These are phyloP conservation scores for Podotricha telesiphe DNA, from an alignment of 2,888 invertebrate genomes.

Conservation along the genomic window DNA sequence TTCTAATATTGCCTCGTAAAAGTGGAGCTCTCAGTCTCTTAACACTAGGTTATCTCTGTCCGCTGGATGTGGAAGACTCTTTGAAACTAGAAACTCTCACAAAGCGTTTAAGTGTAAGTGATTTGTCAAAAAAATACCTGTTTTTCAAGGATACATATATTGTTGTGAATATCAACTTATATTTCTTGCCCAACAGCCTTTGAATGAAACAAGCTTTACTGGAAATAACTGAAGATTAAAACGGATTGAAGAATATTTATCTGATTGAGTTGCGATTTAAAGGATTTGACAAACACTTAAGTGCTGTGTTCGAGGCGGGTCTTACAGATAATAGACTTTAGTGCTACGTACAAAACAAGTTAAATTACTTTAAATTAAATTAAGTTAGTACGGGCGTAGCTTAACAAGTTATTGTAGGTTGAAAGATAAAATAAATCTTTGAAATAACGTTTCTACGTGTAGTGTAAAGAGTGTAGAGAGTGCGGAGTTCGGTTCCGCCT, in stretches of 20 bases:
- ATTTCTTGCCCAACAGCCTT: not conserved
- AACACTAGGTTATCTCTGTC: no score
- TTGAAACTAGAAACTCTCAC: no score
- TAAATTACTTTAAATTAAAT: not conserved
- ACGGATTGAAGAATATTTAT: conserved; percentile 12
- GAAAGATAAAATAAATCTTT: no score
- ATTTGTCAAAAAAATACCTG: no score
- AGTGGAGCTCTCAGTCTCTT: no score
- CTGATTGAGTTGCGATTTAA: conserved; percentile 4
- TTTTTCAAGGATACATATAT: no score
- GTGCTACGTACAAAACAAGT: not conserved
- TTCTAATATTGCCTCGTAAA: no score
- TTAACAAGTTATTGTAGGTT: no score
- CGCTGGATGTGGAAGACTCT: no score
- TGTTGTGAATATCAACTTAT: not conserved
- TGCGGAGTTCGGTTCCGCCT: not conserved
- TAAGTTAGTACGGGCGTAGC: not conserved
- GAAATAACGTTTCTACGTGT: no score
- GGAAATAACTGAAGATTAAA: conserved; percentile 15
- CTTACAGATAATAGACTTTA: not conserved
- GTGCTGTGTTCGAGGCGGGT: not conserved
- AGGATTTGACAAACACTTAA: conserved; percentile 3
- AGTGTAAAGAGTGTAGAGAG: no score
- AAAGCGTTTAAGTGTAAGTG: no score
- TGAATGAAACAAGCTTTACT: not conserved